Percentiles rank a stretch among this genome's conserved stretches.
Evolutionary conservation across 2,797 vertebrate genomes (phyloP).

Genomic region (Paramormyrops hopkinsi): DNA sequence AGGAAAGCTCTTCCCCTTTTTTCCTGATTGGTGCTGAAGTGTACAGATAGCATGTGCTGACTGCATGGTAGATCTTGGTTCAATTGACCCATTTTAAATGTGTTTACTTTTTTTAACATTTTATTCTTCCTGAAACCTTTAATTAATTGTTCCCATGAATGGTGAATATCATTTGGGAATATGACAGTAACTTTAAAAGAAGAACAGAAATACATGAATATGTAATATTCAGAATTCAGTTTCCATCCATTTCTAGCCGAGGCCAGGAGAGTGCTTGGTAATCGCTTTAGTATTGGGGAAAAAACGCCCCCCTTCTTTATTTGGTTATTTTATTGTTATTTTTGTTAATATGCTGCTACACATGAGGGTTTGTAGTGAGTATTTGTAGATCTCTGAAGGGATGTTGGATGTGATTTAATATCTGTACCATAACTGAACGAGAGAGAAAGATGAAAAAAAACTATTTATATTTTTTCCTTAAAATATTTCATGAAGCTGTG

Average conservation of each 20-base stretch:
- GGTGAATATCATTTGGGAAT: slow-evolving; percentile 56
- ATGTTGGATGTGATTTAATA: slow-evolving; percentile 87
- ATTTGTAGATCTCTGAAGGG: slow-evolving; percentile 87
- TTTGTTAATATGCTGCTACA: slow-evolving; percentile 86
- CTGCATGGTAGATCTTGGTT: slow-evolving; percentile 56
- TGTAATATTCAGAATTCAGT: slow-evolving; percentile 63
- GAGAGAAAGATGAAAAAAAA: slow-evolving; percentile 68
- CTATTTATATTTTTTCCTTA: slow-evolving; percentile 99
- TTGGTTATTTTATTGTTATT: slow-evolving; percentile 57
- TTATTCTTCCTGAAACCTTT: slow-evolving; percentile 57
- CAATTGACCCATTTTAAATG: slow-evolving; percentile 17
- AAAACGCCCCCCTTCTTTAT: slow-evolving; percentile 29
- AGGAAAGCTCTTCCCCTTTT: background rate
- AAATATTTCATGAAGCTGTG: slow-evolving; percentile 90
- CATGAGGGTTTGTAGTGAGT: slow-evolving; percentile 79
- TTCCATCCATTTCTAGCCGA: slow-evolving; percentile 51
- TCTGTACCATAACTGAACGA: slow-evolving; percentile 85
- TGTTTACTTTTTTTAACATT: slow-evolving; percentile 47
- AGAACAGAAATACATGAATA: slow-evolving; percentile 38
- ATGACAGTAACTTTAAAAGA: slow-evolving; percentile 36
- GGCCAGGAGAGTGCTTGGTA: slow-evolving; percentile 27
- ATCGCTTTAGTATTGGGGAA: slow-evolving; percentile 45
- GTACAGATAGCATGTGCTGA: slow-evolving; percentile 41
- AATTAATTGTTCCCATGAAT: slow-evolving; percentile 36
- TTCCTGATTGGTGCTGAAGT: background rate